These are phyloP conservation scores for Notospermus geniculatus DNA, from an alignment of 1,140 invertebrate genomes.

Conservation along the genomic window DNA sequence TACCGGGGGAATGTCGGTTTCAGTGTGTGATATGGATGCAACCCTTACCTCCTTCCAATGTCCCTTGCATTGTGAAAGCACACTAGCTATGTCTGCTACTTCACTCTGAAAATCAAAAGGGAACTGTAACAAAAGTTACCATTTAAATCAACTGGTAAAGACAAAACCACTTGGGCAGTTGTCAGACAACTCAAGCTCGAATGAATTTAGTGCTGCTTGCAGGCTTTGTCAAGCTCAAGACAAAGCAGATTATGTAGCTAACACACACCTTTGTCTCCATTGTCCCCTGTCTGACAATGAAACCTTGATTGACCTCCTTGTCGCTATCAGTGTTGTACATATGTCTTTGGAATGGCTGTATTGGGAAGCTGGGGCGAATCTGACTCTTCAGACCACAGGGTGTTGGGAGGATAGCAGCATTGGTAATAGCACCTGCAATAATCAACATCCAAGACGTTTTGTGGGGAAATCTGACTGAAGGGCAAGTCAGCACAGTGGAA, in stretches of 20 bases:
- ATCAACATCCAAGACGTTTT: no score
- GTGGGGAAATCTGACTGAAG: no score
- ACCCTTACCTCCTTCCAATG: neutral
- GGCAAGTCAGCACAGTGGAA: no score
- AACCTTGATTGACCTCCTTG: slow-evolving; percentile 43
- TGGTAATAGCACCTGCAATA: slow-evolving; percentile 64
- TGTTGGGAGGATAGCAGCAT: slow-evolving; percentile 63
- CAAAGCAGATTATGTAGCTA: no score
- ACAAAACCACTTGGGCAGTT: no score
- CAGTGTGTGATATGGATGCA: neutral
- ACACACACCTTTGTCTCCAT: slow-evolving; percentile 23
- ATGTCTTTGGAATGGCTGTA: slow-evolving; percentile 47
- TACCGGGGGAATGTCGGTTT: no score
- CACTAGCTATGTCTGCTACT: neutral
- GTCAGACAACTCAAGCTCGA: no score
- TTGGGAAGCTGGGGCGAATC: slow-evolving; percentile 48
- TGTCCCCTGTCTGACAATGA: slow-evolving; percentile 30
- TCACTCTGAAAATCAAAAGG: neutral
- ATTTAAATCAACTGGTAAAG: no score
- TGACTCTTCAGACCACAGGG: slow-evolving; percentile 53
- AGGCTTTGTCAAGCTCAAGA: neutral
- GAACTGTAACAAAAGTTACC: no score
- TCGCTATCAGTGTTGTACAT: slow-evolving; percentile 19
- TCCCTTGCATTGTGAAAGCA: slow-evolving; percentile 10
- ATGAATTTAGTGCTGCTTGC: no score